These are phyloP conservation scores for Chloroclystis v-ata DNA, from an alignment of 2,888 invertebrate genomes.

Conservation along the genomic window DNA sequence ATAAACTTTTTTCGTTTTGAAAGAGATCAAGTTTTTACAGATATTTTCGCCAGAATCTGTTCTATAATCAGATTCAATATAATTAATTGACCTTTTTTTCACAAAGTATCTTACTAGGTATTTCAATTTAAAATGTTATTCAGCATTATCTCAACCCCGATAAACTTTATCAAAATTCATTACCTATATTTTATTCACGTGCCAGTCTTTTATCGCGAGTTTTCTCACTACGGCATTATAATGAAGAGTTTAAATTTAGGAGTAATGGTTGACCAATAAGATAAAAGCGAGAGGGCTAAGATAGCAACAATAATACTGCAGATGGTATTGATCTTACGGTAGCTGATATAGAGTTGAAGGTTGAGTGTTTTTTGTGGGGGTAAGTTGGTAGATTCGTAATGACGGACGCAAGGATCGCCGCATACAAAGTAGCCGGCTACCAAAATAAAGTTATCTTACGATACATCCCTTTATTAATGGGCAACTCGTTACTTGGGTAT, in stretches of 20 bases:
- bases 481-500: constrained; percentile 76
- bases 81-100: too few relatives aligned
- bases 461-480: constrained; percentile 77
- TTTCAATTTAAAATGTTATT: too few relatives aligned
- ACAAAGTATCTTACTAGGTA: too few relatives aligned
- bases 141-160: constrained; percentile 11
- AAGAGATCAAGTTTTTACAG: too few relatives aligned
- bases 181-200: constrained; percentile 70
- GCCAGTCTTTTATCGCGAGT: constrained; percentile 64
- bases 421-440: constrained; percentile 78
- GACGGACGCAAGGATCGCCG: constrained; percentile 73
- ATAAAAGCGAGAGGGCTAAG: constrained; percentile 72
- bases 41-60: too few relatives aligned
- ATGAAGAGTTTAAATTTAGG: constrained; percentile 78
- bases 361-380: constrained; percentile 26
- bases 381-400: constrained; percentile 59
- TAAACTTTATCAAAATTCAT: constrained; percentile 68
- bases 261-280: constrained; percentile 78
- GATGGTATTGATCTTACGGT: constrained; percentile 27
- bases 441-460: constrained; percentile 78
- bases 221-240: constrained; percentile 74
- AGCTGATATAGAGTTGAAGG: constrained; percentile 36
- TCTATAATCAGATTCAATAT: too few relatives aligned
- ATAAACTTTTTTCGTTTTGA: too few relatives aligned
- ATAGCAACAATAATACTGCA: constrained; percentile 38